Conservation (phyloP, 1,140 invertebrate genomes). For the Galleria mellonella region DNA sequence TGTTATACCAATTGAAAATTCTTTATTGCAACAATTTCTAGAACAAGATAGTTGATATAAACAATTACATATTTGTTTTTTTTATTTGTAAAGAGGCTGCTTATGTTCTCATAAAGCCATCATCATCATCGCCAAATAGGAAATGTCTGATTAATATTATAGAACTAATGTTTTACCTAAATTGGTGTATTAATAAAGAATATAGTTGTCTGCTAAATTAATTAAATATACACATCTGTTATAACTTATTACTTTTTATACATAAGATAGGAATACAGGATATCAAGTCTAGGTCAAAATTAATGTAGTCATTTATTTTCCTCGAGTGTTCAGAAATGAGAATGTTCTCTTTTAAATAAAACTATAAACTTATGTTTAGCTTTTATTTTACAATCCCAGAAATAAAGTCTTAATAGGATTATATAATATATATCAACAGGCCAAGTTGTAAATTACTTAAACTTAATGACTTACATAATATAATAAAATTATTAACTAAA, state of each 20-base stretch:
- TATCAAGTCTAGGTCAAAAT: no score
- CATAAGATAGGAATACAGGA: no score
- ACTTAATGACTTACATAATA: slow-evolving; percentile 74
- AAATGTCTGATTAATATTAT: no score
- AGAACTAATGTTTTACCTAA: no score
- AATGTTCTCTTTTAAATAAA: slow-evolving; percentile 27
- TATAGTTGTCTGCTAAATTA: no score
- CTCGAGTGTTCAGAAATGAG: no score
- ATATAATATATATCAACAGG: slow-evolving; percentile 73
- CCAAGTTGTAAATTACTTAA: slow-evolving; percentile 74
- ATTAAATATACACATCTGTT: no score
- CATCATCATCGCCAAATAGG: no score
- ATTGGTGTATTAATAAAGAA: no score
- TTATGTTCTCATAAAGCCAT: no score
- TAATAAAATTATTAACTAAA: slow-evolving; percentile 74
- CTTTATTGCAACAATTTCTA: slow-evolving; percentile 85
- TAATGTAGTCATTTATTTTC: no score
- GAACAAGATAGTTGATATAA: slow-evolving; percentile 55
- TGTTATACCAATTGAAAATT: slow-evolving; percentile 84
- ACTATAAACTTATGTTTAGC: slow-evolving; percentile 44
- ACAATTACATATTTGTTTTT: neutral
- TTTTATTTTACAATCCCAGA: slow-evolving; percentile 74
- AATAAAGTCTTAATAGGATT: slow-evolving; percentile 73
- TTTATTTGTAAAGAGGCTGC: neutral
- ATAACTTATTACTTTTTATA: no score